These are phyloP conservation scores for Bubo blakistoni DNA, from an alignment of 2,113 vertebrate genomes.

Conservation along the genomic window DNA sequence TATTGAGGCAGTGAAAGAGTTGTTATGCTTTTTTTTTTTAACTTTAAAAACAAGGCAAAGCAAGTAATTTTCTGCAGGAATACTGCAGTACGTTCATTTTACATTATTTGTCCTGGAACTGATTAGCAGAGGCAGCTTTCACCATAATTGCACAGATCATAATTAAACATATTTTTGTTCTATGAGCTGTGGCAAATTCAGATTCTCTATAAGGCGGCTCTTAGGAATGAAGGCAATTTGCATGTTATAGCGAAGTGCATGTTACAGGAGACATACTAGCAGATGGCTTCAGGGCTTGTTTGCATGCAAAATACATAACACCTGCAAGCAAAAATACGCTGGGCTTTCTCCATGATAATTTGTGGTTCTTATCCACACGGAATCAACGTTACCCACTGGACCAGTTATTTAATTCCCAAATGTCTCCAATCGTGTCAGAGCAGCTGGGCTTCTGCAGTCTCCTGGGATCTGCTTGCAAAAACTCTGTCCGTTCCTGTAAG, in stretches of 20 bases:
- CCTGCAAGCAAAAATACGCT: not conserved
- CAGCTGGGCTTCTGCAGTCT: not conserved
- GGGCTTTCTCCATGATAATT: not conserved
- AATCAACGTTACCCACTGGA: not conserved
- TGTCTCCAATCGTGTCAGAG: not conserved
- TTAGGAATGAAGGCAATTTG: constrained; percentile 4
- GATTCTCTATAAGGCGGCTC: not conserved
- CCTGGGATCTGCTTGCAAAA: not conserved
- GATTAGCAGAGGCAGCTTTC: not conserved
- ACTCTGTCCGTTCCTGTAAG: rapidly evolving
- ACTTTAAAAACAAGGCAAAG: not conserved
- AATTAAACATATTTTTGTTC: constrained; percentile 51
- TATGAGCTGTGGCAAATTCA: constrained; percentile 19
- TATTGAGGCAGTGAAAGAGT: not conserved
- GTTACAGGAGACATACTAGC: constrained; percentile 14
- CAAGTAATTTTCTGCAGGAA: not conserved
- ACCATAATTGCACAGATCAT: constrained; percentile 26
- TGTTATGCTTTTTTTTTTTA: not conserved
- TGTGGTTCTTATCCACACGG: not conserved
- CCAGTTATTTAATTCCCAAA: not conserved
- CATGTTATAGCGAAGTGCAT: not conserved
- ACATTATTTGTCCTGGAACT: constrained; percentile 32
- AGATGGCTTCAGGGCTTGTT: constrained; percentile 15
- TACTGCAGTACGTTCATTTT: not conserved
- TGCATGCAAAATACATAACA: not conserved